These are phyloP conservation scores for Catocala nupta DNA, from an alignment of 2,888 invertebrate genomes.

Conservation along the genomic window DNA sequence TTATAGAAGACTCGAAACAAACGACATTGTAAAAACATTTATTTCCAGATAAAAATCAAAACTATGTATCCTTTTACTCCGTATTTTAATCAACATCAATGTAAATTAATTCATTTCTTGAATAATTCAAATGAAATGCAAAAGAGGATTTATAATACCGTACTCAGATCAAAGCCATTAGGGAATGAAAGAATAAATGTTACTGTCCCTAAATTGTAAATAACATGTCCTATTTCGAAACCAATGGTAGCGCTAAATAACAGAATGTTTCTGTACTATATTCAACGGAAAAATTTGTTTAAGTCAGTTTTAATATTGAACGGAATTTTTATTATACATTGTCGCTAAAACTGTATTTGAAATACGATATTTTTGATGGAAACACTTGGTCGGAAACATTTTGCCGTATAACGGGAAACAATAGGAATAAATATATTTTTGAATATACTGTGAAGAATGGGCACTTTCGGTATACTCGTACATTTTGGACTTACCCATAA, in stretches of 20 bases:
- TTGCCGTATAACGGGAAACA: constrained; percentile 6
- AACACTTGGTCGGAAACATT: constrained; percentile 4
- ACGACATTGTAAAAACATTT: too few species aligned
- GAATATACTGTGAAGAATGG: not conserved
- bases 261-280: too few species aligned
- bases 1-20: too few species aligned
- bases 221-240: not conserved
- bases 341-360: constrained; percentile 10
- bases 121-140: too few species aligned
- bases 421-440: not conserved
- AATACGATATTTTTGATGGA: constrained; percentile 19
- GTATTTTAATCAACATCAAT: too few species aligned
- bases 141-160: too few species aligned
- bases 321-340: constrained; percentile 8
- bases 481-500: not conserved
- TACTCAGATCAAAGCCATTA: too few species aligned
- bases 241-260: not conserved
- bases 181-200: too few species aligned
- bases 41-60: too few species aligned
- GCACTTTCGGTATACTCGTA: not conserved
- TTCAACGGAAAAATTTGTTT: not conserved
- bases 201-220: too few species aligned
- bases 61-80: too few species aligned
- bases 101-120: too few species aligned
- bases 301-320: not conserved